These are phyloP conservation scores for Belonocnema kinseyi DNA, from an alignment of 1,140 invertebrate genomes.

Conservation along the genomic window DNA sequence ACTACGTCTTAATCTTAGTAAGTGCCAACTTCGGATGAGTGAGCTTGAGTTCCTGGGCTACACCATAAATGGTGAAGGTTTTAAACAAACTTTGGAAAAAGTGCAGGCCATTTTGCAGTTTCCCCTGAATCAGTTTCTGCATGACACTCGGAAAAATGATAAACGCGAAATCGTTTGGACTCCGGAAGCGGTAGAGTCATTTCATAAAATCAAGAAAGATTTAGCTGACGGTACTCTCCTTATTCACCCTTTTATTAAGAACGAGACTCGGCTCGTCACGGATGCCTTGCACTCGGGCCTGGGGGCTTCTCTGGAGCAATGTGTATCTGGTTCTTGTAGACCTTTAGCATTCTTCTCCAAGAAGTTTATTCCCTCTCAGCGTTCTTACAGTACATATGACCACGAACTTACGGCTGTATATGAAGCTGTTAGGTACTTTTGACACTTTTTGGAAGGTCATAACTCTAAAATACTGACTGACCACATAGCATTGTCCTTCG, in stretches of 20 bases:
- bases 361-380: background rate
- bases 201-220: no score
- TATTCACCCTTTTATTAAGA: background rate
- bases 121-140: background rate
- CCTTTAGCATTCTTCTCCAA: background rate
- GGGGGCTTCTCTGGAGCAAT: background rate
- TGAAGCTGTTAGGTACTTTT: background rate
- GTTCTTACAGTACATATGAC: background rate
- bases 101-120: conserved; percentile 9
- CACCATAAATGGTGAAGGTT: background rate
- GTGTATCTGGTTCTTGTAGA: background rate
- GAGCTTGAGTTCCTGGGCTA: conserved; percentile 30
- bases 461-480: background rate
- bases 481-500: no score
- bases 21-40: background rate
- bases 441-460: background rate
- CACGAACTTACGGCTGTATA: no score
- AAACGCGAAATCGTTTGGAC: no score
- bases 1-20: background rate
- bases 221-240: no score
- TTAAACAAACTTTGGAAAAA: background rate
- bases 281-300: background rate
- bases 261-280: background rate
- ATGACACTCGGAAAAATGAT: no score
- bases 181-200: no score